A percentile compares a stretch with the other conserved stretches of the same genome.
Conservation (phyloP, 2,888 invertebrate species). For the Germaria angustata region DNA sequence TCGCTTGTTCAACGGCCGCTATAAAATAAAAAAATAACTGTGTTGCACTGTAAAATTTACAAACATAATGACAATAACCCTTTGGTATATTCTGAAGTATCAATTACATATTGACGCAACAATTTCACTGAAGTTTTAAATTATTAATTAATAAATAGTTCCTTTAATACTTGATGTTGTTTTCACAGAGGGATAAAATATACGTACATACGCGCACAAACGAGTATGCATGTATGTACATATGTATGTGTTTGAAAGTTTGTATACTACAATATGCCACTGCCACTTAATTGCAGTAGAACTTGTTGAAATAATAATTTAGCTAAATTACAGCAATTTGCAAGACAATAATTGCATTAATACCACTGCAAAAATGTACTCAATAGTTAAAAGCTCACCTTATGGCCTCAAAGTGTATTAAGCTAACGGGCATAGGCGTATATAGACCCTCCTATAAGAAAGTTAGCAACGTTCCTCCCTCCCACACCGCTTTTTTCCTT, state of each 20-base stretch:
- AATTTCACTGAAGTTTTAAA: not conserved
- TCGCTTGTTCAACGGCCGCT: too few relatives aligned
- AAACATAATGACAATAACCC: not conserved
- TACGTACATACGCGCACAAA: not conserved
- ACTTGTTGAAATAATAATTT: not conserved
- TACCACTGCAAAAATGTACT: not conserved
- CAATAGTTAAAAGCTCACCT: constrained; percentile 25
- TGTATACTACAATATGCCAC: not conserved
- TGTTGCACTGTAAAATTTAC: not conserved
- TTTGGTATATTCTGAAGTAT: too few relatives aligned
- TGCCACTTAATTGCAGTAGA: not conserved
- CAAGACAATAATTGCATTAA: constrained; percentile 10
- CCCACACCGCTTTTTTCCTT: too few relatives aligned
- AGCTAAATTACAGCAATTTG: constrained; percentile 38
- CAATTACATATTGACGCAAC: not conserved
- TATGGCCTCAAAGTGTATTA: constrained; percentile 27
- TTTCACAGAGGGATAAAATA: not conserved
- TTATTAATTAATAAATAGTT: not conserved
- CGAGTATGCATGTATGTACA: not conserved
- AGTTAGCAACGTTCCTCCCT: too few relatives aligned
- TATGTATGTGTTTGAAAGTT: not conserved
- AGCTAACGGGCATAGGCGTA: too few relatives aligned
- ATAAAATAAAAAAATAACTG: too few relatives aligned
- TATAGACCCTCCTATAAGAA: too few relatives aligned
- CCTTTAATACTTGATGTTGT: not conserved